Percentiles rank a stretch among this genome's conserved stretches.
Conservation (phyloP, 2,888 invertebrate species). For the Drosophila prostipennis region DNA sequence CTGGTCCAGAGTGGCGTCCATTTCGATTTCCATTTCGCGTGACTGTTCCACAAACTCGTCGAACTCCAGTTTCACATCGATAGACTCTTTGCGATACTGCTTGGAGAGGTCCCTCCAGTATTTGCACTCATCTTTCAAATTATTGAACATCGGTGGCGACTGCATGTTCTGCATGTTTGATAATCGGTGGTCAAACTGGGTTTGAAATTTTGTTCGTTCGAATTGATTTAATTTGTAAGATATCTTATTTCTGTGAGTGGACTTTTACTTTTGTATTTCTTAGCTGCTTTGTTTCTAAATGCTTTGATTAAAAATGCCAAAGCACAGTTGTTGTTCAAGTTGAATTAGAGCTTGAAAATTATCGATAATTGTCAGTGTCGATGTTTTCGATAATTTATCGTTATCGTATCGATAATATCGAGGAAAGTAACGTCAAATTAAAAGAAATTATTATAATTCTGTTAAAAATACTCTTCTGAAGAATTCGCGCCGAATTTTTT, state of each 20-base stretch:
- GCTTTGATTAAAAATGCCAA: slow-evolving; percentile 56
- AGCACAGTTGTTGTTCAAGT: slow-evolving; percentile 67
- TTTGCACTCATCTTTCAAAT: slow-evolving; percentile 84
- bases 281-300: slow-evolving; percentile 52
- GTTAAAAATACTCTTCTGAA: too few relatives aligned
- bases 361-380: too few relatives aligned
- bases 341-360: too few relatives aligned
- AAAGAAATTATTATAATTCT: too few relatives aligned
- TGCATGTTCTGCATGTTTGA: slow-evolving; percentile 76
- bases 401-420: too few relatives aligned
- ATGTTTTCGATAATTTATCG: too few relatives aligned
- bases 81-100: slow-evolving; percentile 89
- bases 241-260: slow-evolving; percentile 3
- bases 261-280: slow-evolving; percentile 34
- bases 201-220: slow-evolving; percentile 71
- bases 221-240: slow-evolving; percentile 24
- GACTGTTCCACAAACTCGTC: slow-evolving; percentile 97
- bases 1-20: slow-evolving; percentile 96
- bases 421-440: too few relatives aligned
- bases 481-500: too few relatives aligned
- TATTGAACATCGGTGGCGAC: slow-evolving; percentile 83
- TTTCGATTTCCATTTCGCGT: slow-evolving; percentile 95
- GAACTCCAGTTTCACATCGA: slow-evolving; percentile 92
- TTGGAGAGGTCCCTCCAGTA: slow-evolving; percentile 90
- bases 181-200: slow-evolving; percentile 63